Evolutionary conservation across 2,888 invertebrate species (phyloP), one percentile per base, ranked within the genome.

Genomic region (Lysandra bellargus): DNA sequence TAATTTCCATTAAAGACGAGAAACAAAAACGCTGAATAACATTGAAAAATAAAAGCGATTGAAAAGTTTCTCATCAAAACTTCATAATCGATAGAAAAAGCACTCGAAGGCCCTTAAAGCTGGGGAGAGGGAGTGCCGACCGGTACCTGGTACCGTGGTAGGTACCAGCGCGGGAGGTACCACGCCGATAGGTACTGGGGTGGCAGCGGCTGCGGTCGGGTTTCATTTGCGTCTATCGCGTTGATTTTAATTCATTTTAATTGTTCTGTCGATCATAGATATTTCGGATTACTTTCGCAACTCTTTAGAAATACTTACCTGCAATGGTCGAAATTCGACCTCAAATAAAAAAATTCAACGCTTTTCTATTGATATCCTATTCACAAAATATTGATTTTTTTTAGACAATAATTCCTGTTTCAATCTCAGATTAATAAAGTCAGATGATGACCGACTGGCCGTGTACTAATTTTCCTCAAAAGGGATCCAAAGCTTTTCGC

Each of bases 111-210:
- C 81, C 80, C 82, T 81, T 79, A 81, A 79, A 89, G 89, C 88
- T 88, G 85, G 85, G 87, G 86, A 83, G 85, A 88, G 88, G 89
- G 88, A 60, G 92, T 83, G 84, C 85, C 81, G 80, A 81, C 82
- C 85, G 81, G 93, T 90, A 82, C 92, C 93, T 83, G 91, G 89
- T 86, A 86, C 88, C 88, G 79, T 60, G 44, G 57, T 33, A 33
- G 37, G 78, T 79, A 79, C 80, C 60, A 74, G 40, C 44, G 53
- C 14, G 53, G 49, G 9, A 12, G 74, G 78, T 80, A 57, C 57
- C 57, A 57, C 14, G 4, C 57, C 57, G 53, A 23, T 44, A 23
- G 44, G 76, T 80, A 78, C 79, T 33, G 33, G 37, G 78, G 53
- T n/a, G 53, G 49, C 12, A 30, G 76, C 79, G 79, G 78, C 82